Evolutionary conservation across 1,140 invertebrate genomes (phyloP).

Genomic region (Sitobion miscanthi): DNA sequence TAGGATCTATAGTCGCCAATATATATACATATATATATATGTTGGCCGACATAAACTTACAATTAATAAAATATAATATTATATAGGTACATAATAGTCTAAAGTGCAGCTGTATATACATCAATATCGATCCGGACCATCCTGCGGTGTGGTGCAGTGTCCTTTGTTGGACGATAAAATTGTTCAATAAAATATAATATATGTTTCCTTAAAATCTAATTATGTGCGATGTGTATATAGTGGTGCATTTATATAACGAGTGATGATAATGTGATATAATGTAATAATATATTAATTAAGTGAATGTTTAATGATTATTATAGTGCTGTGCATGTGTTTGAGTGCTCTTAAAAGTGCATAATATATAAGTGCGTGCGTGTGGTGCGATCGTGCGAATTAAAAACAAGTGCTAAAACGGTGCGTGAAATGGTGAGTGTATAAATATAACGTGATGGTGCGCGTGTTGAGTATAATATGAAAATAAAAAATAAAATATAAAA

Average conservation of each 20-base stretch:
- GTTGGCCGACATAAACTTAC: background rate
- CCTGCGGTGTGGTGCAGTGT: background rate
- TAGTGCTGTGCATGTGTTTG: background rate
- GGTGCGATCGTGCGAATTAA: background rate
- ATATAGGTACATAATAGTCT: background rate
- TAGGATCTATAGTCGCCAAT: background rate
- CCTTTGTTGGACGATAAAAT: background rate
- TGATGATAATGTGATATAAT: background rate
- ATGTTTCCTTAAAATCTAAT: slow-evolving; percentile 4
- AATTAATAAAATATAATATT: background rate
- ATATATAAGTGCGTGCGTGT: background rate
- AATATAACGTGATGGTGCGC: background rate
- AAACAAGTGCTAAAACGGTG: slow-evolving; percentile 33
- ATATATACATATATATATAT: background rate
- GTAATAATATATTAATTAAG: background rate
- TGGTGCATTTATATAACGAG: background rate
- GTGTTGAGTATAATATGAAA: background rate
- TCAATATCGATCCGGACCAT: background rate
- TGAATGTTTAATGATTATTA: background rate
- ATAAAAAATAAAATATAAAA: background rate
- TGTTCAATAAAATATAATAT: background rate
- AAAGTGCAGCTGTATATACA: background rate
- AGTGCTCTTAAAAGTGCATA: slow-evolving; percentile 29
- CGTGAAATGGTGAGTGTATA: background rate
- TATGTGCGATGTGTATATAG: background rate